Evolutionary conservation across 2,888 invertebrate species (phyloP).

Genomic region (Brassicogethes aeneus): DNA sequence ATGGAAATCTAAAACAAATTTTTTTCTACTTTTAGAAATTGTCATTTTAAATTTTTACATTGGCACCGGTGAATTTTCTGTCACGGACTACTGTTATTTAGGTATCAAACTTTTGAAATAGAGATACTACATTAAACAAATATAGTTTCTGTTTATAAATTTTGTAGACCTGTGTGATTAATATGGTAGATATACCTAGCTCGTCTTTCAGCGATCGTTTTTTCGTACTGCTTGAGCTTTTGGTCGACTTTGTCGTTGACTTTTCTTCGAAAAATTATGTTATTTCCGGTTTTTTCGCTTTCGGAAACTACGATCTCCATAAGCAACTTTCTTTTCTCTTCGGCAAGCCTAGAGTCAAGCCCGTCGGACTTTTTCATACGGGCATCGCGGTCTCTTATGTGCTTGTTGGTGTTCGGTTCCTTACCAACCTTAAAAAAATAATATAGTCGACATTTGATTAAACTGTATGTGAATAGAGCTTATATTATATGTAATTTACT

Average conservation of each 20-base stretch:
- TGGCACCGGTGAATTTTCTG: no score
- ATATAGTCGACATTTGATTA: no score
- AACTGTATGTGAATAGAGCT: no score
- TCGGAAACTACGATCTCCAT: neutral
- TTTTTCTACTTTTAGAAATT: no score
- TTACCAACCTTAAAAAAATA: constrained; percentile 26
- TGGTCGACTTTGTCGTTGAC: constrained; percentile 28
- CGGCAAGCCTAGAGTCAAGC: neutral
- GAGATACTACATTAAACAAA: no score
- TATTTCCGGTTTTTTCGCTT: constrained; percentile 21
- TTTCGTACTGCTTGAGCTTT: constrained; percentile 30
- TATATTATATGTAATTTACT: no score
- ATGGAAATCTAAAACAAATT: no score
- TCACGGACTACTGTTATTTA: no score
- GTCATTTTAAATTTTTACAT: no score
- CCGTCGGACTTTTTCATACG: constrained; percentile 18
- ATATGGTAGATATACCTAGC: constrained; percentile 30
- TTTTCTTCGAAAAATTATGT: constrained; percentile 17
- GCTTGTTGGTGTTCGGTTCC: constrained; percentile 27
- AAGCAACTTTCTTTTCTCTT: neutral
- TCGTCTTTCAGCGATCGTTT: constrained; percentile 36
- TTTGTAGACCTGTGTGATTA: no score
- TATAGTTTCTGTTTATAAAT: no score
- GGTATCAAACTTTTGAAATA: no score
- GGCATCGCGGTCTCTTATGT: constrained; percentile 25